Percentiles rank a stretch among this genome's conserved stretches.
phyloP scores from a whole-genome alignment of 1,140 invertebrate genomes.

The Steinernema khuongi region DNA sequence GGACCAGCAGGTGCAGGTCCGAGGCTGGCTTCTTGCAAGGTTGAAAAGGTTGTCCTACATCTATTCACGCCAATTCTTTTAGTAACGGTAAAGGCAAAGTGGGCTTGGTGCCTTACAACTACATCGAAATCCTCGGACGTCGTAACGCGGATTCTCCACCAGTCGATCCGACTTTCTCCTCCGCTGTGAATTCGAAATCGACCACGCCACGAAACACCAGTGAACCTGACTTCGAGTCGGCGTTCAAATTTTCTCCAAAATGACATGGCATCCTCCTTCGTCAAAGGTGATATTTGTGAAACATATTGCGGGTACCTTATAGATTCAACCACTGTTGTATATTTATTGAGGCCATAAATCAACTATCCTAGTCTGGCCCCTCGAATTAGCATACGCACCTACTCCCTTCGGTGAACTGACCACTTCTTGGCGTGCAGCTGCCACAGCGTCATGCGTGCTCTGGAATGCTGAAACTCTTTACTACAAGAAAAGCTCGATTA shows the following conservation, averaged over 20 bases:
- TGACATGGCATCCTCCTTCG: neutral
- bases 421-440: no score
- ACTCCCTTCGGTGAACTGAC: no score
- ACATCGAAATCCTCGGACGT: conserved; percentile 60
- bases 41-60: neutral
- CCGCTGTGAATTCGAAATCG: conserved; percentile 7
- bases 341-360: conserved; percentile 4
- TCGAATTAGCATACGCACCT: no score
- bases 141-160: conserved; percentile 34
- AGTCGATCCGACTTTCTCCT: conserved; percentile 8
- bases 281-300: neutral
- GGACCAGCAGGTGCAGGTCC: conserved; percentile 69
- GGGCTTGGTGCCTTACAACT: conserved; percentile 63
- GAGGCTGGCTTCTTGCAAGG: conserved; percentile 62
- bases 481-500: no score
- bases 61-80: conserved; percentile 22
- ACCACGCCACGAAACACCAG: neutral
- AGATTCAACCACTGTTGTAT: neutral
- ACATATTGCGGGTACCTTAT: neutral
- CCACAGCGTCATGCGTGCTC: no score
- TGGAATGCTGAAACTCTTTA: no score
- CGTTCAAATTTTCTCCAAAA: conserved; percentile 1
- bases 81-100: conserved; percentile 58
- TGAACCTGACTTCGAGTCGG: neutral
- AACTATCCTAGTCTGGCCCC: no score